Evolutionary conservation across 2,888 invertebrate genomes (phyloP), one percentile per base, ranked within the genome.

Genomic region (Lasiommata megera): DNA sequence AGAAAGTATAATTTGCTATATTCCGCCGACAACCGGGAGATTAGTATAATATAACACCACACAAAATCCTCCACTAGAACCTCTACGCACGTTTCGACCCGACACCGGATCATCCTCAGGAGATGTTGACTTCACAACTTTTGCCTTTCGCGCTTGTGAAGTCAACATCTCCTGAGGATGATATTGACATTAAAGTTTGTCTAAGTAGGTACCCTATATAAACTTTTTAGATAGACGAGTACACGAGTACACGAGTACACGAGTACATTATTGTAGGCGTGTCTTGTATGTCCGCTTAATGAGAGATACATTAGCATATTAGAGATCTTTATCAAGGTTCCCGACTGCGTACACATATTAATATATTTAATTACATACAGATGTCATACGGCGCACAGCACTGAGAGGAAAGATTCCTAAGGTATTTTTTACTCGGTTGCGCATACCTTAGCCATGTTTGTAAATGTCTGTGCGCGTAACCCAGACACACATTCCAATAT

Each of bases 271-370:
- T 16, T 31, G 55, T 38, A 47, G 58, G 61, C 55, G 61, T 61
- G 61, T 61, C 61, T 38, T 46, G 46, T 46, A 16, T 31, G 54
- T 55, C 50, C 51, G 54, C 47, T 34, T 47, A 55, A 58, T 55
- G 58, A 58, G 54, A 61, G 54, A 47, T 43, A 29, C 31, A 54
- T 58, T 58, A 58, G 36, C 58, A 58, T 58, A 54, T 38, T 34
- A 36, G 38, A 46, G 61, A 54, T 58, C 55, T 46, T 36, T 46
- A 46, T 46, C 46, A 46, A 46, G 46, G 46, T 31, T 46, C 46
- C 46, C 46, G 31, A 46, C 46, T 31, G 46, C 11, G 46, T 46
- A 46, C 46, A 29, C 46, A 46, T 46, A 46, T 46, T 46, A 46
- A 46, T 46, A 46, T 46, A 29, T 46, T 46, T 46, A 46, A 46